phyloP scores from a whole-genome alignment of 2,888 invertebrate species.

The Synergus gifuensis region DNA sequence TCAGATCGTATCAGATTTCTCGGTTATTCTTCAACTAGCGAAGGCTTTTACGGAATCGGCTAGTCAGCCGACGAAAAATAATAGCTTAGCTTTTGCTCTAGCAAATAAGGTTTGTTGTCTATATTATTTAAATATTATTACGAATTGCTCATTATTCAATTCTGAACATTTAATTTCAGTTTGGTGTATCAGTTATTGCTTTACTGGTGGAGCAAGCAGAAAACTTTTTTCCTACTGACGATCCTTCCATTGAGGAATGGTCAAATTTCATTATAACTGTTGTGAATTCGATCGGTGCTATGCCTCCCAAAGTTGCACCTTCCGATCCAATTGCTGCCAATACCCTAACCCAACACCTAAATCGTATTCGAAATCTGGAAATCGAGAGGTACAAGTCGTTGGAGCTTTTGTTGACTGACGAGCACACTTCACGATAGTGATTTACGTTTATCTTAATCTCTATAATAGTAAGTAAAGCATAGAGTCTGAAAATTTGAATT shows the following conservation, averaged over 20 bases:
- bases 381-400: slow-evolving; percentile 68
- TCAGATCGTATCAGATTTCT: slow-evolving; percentile 61
- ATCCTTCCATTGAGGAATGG: slow-evolving; percentile 67
- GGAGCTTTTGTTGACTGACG: slow-evolving; percentile 71
- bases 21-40: slow-evolving; percentile 65
- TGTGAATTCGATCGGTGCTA: slow-evolving; percentile 64
- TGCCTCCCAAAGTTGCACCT: slow-evolving; percentile 67
- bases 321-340: slow-evolving; percentile 69
- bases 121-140: slow-evolving; percentile 21
- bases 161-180: slow-evolving; percentile 70
- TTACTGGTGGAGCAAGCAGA: slow-evolving; percentile 79
- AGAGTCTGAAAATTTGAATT: slow-evolving; percentile 31
- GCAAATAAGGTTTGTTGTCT: slow-evolving; percentile 77
- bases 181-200: slow-evolving; percentile 80
- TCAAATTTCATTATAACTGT: slow-evolving; percentile 68
- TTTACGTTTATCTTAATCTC: slow-evolving; percentile 47
- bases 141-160: not conserved
- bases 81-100: slow-evolving; percentile 77
- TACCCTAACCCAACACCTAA: slow-evolving; percentile 70
- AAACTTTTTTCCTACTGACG: slow-evolving; percentile 74
- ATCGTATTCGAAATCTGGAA: slow-evolving; percentile 66
- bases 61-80: slow-evolving; percentile 68
- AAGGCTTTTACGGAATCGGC: slow-evolving; percentile 69
- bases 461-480: slow-evolving; percentile 18
- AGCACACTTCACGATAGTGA: slow-evolving; percentile 73